These are phyloP conservation scores for Enteromius viviparus DNA, from an alignment of 2,797 vertebrate species.

Conservation along the genomic window DNA sequence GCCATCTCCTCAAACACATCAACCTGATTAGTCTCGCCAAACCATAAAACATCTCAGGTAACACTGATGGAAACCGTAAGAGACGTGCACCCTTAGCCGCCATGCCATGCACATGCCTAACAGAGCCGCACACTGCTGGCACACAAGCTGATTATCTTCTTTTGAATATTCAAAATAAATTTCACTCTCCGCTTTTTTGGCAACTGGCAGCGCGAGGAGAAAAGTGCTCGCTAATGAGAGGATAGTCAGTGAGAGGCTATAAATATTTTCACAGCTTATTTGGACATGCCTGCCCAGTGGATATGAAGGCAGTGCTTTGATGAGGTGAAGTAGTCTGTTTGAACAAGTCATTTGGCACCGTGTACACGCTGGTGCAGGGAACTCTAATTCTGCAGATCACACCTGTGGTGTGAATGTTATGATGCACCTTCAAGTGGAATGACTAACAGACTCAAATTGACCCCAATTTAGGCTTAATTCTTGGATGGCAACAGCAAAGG, in stretches of 20 bases:
- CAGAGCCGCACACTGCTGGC: conserved; percentile 47
- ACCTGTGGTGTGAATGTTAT: conserved; percentile 71
- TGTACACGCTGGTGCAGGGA: conserved; percentile 62
- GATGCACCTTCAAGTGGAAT: conserved; percentile 69
- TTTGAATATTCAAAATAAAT: conserved; percentile 59
- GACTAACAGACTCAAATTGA: conserved; percentile 61
- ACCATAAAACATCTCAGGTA: conserved; percentile 21
- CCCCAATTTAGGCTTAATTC: conserved; percentile 61
- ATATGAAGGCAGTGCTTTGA: conserved; percentile 68
- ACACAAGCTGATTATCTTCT: conserved; percentile 54
- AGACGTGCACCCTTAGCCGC: background rate
- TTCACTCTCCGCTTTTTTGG: conserved; percentile 61
- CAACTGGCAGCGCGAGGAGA: conserved; percentile 64
- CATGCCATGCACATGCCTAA: conserved; percentile 36
- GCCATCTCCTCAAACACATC: background rate
- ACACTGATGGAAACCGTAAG: conserved; percentile 12
- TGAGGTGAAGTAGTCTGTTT: conserved; percentile 74
- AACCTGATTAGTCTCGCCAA: background rate
- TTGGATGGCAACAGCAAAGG: conserved; percentile 50
- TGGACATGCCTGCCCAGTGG: conserved; percentile 68
- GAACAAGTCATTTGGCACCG: conserved; percentile 73
- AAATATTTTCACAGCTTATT: conserved; percentile 71
- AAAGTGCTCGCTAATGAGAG: conserved; percentile 76
- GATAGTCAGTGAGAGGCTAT: conserved; percentile 74
- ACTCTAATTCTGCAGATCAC: conserved; percentile 63